These are phyloP conservation scores for Chloroclystis v-ata DNA, from an alignment of 2,888 invertebrate species.

Conservation along the genomic window DNA sequence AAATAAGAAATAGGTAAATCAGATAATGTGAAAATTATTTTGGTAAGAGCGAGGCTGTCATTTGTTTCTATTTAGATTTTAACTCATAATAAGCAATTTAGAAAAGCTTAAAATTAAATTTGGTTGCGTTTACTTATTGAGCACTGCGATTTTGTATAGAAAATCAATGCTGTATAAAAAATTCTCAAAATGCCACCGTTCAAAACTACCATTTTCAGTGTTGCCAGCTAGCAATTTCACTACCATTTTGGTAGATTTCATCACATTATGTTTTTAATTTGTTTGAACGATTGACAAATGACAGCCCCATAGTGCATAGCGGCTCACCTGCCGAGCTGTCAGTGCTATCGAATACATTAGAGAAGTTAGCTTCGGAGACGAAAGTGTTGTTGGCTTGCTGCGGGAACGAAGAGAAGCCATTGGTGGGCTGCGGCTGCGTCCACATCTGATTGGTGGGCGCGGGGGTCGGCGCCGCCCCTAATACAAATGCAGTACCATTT, in stretches of 20 bases:
- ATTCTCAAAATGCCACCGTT: too few species aligned
- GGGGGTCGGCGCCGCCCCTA: slow-evolving; percentile 38
- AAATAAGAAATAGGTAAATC: slow-evolving; percentile 17
- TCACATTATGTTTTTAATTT: neutral
- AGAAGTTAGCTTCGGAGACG: slow-evolving; percentile 92
- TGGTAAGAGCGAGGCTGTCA: slow-evolving; percentile 32
- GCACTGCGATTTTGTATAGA: too few species aligned
- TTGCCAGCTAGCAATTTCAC: neutral
- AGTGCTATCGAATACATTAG: slow-evolving; percentile 89
- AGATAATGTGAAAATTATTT: slow-evolving; percentile 25
- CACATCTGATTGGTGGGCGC: slow-evolving; percentile 33
- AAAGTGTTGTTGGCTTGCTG: slow-evolving; percentile 71
- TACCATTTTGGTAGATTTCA: slow-evolving; percentile 18
- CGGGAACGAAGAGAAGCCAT: slow-evolving; percentile 51
- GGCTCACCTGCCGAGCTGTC: slow-evolving; percentile 81
- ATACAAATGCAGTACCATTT: slow-evolving; percentile 12
- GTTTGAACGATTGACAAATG: slow-evolving; percentile 15
- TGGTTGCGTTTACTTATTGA: too few species aligned
- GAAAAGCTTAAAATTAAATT: too few species aligned
- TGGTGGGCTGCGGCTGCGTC: slow-evolving; percentile 44
- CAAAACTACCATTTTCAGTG: too few species aligned
- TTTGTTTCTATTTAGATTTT: slow-evolving; percentile 10
- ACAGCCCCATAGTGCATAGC: slow-evolving; percentile 37
- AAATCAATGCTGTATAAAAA: neutral
- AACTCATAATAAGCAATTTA: too few species aligned